Evolutionary conservation across 2,113 vertebrate species (phyloP).

Genomic region (Ciconia stormi): DNA sequence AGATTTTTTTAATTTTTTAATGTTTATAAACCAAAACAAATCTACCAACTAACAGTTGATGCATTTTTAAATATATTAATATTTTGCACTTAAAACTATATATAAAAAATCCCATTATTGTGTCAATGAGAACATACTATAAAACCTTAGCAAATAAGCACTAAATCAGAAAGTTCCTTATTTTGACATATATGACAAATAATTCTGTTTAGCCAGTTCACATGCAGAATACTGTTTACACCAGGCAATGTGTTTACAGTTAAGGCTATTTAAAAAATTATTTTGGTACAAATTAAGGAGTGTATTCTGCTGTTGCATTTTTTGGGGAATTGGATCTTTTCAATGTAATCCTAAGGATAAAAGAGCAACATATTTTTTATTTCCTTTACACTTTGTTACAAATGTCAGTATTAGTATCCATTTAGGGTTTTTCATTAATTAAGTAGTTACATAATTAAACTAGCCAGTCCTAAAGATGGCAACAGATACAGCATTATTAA

Average conservation of each 20-base stretch:
- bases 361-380: not conserved
- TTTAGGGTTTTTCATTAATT: not conserved
- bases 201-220: not conserved
- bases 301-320: not conserved
- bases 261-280: not conserved
- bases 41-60: conserved; percentile 17
- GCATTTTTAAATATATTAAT: conserved; percentile 66
- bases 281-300: not conserved
- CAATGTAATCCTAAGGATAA: not conserved
- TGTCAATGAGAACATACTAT: not conserved
- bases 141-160: not conserved
- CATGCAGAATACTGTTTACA: conserved; percentile 7
- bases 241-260: conserved; percentile 9
- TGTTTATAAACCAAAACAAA: conserved; percentile 67
- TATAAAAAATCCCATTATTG: not conserved
- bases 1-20: conserved; percentile 72
- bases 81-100: conserved; percentile 60
- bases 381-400: not conserved
- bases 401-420: conserved; percentile 65
- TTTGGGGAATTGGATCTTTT: not conserved
- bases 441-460: not conserved
- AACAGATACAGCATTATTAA: not conserved
- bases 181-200: not conserved
- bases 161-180: not conserved
- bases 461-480: not conserved